These are phyloP conservation scores for Holcopasites calliopsidis DNA, from an alignment of 1,140 invertebrate genomes.

Conservation along the genomic window DNA sequence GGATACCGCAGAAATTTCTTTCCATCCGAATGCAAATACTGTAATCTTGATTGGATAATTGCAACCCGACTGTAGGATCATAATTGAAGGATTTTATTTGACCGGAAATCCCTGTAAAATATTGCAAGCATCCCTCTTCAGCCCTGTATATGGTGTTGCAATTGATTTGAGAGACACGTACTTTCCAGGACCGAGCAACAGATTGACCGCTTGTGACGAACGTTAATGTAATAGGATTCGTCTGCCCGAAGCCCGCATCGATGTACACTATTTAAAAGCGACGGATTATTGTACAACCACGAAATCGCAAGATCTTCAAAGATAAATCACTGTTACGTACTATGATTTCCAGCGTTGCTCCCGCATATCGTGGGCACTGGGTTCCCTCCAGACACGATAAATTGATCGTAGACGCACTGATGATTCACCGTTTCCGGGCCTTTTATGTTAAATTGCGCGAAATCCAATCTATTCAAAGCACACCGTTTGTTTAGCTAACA, in stretches of 20 bases:
- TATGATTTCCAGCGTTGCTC: conserved; percentile 89
- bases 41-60: conserved; percentile 94
- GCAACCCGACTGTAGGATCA: conserved; percentile 86
- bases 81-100: conserved; percentile 91
- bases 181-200: conserved; percentile 89
- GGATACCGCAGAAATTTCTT: conserved; percentile 93
- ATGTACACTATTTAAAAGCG: conserved; percentile 87
- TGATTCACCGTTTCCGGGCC: conserved; percentile 88
- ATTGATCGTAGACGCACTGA: conserved; percentile 90
- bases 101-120: conserved; percentile 89
- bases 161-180: conserved; percentile 88
- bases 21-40: conserved; percentile 91
- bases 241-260: conserved; percentile 86
- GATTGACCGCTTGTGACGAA: conserved; percentile 88
- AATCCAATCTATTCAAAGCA: conserved; percentile 84
- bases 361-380: conserved; percentile 91
- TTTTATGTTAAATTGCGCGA: conserved; percentile 86
- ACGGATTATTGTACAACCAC: conserved; percentile 36
- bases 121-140: conserved; percentile 92
- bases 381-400: conserved; percentile 90
- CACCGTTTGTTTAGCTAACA: not conserved
- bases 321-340: conserved; percentile 77
- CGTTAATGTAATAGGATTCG: conserved; percentile 88
- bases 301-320: not conserved
- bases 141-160: conserved; percentile 88